Evolutionary conservation across 2,113 vertebrate species (phyloP).

Genomic region (Phalacrocorax carbo): DNA sequence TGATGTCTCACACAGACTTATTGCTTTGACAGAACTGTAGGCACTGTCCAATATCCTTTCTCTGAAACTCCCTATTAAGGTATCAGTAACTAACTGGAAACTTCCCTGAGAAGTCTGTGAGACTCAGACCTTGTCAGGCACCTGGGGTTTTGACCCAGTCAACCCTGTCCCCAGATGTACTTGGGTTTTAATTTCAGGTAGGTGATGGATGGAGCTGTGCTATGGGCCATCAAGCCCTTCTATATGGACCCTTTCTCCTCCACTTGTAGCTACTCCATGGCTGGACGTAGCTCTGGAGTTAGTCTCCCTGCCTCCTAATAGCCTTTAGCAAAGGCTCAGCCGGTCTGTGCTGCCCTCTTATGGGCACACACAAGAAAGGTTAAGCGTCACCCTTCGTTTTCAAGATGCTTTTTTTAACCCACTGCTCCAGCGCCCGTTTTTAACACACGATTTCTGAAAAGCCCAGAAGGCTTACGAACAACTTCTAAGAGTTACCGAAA

Average conservation of each 20-base stretch:
- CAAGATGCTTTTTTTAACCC: not conserved
- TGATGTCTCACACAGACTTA: not conserved
- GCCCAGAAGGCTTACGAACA: not conserved
- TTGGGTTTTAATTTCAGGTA: not conserved
- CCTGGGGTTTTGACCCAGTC: not conserved
- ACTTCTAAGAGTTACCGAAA: not conserved
- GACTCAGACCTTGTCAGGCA: fast-evolving
- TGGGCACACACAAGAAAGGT: not conserved
- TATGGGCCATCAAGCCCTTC: not conserved
- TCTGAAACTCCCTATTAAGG: not conserved
- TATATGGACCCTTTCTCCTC: not conserved
- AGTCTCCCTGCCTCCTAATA: fast-evolving
- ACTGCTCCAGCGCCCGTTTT: fast-evolving
- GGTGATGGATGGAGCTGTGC: not conserved
- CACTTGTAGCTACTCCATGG: not conserved
- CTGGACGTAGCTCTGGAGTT: fast-evolving
- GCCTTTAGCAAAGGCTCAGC: not conserved
- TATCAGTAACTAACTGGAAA: not conserved
- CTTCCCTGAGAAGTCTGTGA: not conserved
- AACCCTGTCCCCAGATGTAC: not conserved
- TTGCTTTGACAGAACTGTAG: not conserved
- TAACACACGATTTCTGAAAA: not conserved
- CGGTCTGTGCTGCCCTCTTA: constrained; percentile 59
- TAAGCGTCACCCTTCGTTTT: not conserved
- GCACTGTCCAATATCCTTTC: not conserved